Conservation (phyloP, 2,888 invertebrate species). For the Drosophila atripex region DNA sequence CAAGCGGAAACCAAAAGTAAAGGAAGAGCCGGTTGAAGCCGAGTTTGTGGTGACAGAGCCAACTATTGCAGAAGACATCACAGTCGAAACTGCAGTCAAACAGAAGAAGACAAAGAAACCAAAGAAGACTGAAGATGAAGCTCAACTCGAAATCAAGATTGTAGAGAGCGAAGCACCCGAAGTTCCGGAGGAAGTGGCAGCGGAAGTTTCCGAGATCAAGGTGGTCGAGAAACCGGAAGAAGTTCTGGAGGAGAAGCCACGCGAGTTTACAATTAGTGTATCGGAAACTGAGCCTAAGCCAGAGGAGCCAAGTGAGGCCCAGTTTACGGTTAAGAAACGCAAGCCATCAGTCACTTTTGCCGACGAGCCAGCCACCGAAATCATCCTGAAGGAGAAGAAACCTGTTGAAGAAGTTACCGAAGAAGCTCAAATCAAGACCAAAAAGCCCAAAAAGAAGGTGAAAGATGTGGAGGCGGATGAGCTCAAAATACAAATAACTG, state of each 20-base stretch:
- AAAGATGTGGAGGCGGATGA: constrained; percentile 73
- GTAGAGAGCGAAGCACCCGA: constrained; percentile 57
- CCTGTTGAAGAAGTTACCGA: constrained; percentile 74
- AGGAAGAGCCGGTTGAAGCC: constrained; percentile 73
- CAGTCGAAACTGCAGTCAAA: constrained; percentile 71
- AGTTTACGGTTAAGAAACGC: constrained; percentile 63
- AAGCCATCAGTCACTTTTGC: constrained; percentile 54
- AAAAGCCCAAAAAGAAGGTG: constrained; percentile 71
- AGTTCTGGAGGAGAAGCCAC: constrained; percentile 47
- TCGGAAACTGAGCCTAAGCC: constrained; percentile 54
- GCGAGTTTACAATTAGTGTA: constrained; percentile 52
- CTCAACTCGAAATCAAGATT: constrained; percentile 71
- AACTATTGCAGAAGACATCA: constrained; percentile 64
- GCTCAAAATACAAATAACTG: constrained; percentile 72
- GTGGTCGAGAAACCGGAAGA: constrained; percentile 37
- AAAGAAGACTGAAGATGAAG: constrained; percentile 67
- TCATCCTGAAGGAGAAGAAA: constrained; percentile 60
- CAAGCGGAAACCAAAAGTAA: constrained; percentile 49
- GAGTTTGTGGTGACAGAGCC: constrained; percentile 71
- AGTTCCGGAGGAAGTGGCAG: constrained; percentile 42
- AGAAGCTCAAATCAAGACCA: constrained; percentile 70
- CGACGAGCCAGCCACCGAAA: constrained; percentile 67
- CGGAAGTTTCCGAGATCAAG: constrained; percentile 48
- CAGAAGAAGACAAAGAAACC: constrained; percentile 77
- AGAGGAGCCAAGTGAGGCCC: constrained; percentile 61